phyloP scores from a whole-genome alignment of 2,113 vertebrate genomes.

The Macquaria ambigua region DNA sequence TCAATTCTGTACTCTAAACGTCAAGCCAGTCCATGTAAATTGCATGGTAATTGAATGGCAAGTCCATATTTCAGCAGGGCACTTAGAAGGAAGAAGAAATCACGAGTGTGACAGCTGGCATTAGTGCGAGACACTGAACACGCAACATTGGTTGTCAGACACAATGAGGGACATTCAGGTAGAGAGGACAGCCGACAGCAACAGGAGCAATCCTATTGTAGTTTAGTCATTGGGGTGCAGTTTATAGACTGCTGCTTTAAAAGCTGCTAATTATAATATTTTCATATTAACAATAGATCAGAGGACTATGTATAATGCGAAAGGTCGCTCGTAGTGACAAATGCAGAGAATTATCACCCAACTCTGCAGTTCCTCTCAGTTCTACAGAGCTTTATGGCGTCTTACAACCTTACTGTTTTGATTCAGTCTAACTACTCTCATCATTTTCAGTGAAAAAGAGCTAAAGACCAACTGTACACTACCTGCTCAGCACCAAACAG shows the following conservation, averaged over 20 bases:
- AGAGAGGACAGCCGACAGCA: not conserved
- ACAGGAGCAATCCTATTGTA: not conserved
- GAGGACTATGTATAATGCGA: not conserved
- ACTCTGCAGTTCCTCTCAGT: not conserved
- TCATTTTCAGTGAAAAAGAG: not conserved
- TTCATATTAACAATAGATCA: not conserved
- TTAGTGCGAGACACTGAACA: not conserved
- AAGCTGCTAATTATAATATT: not conserved
- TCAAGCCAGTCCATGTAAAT: not conserved
- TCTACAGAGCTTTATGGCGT: not conserved
- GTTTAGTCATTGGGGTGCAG: not conserved
- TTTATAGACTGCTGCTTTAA: not conserved
- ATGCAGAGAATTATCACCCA: not conserved
- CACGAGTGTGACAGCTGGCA: not conserved
- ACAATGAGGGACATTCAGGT: not conserved
- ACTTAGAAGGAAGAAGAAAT: not conserved
- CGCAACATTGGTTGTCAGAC: constrained; percentile 3
- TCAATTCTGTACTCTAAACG: not conserved
- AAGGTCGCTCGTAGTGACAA: not conserved
- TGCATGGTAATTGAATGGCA: not conserved
- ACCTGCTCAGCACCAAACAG: not conserved
- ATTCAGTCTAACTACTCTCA: not conserved
- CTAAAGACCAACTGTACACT: not conserved
- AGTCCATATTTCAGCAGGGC: not conserved
- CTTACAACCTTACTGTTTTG: not conserved